Percentiles rank a stretch among this genome's conserved stretches.
These are phyloP conservation scores for Scomber japonicus DNA, from an alignment of 2,113 vertebrate genomes.

Conservation along the genomic window DNA sequence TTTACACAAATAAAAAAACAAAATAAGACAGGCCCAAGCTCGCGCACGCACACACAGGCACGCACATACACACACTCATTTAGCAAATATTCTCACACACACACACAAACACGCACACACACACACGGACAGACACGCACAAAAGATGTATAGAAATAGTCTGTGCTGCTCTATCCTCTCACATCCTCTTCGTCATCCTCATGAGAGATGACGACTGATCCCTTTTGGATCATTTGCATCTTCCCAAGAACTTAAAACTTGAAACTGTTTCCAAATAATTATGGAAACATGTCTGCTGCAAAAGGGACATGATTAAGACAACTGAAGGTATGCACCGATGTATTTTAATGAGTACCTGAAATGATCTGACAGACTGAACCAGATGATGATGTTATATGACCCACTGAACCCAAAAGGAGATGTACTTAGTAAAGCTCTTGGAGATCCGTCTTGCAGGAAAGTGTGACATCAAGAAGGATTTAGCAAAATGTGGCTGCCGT, in stretches of 20 bases:
- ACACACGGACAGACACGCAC: constrained; percentile 12
- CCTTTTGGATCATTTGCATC: constrained; percentile 74
- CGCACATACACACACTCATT: constrained; percentile 31
- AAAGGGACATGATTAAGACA: constrained; percentile 72
- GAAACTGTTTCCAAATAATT: constrained; percentile 49
- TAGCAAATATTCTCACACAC: constrained; percentile 51
- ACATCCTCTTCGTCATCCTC: constrained; percentile 76
- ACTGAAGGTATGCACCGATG: constrained; percentile 5
- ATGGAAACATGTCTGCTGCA: constrained; percentile 64
- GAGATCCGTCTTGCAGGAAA: not conserved
- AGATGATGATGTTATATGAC: not conserved
- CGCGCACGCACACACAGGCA: constrained; percentile 23
- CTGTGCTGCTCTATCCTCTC: constrained; percentile 75
- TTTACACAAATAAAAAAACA: constrained; percentile 53
- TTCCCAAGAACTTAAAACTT: constrained; percentile 50
- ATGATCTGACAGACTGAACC: constrained; percentile 1
- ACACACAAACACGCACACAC: constrained; percentile 39
- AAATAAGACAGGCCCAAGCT: constrained; percentile 52
- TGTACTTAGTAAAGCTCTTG: not conserved
- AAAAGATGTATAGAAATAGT: constrained; percentile 64
- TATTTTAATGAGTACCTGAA: constrained; percentile 8
- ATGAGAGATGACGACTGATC: constrained; percentile 81
- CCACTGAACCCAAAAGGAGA: constrained; percentile 14
- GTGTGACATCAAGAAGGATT: constrained; percentile 14
- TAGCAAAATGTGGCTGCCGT: not conserved